phyloP scores from a whole-genome alignment of 2,797 vertebrate genomes.

The Anabas testudineus region DNA sequence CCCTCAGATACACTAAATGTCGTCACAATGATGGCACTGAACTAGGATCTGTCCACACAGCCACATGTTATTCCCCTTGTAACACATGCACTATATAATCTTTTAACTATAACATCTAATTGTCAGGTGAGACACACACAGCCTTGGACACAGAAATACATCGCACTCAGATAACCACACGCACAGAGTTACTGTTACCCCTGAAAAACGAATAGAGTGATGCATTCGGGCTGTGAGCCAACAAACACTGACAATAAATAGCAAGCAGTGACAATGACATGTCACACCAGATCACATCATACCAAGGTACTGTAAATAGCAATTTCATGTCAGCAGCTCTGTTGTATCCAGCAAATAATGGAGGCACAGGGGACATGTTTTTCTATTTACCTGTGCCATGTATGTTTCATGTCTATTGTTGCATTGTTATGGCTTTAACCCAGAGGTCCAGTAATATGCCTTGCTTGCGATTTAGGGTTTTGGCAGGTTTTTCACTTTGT shows the following conservation, averaged over 20 bases:
- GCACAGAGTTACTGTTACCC: slow-evolving; percentile 6
- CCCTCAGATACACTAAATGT: no score
- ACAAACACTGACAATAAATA: slow-evolving; percentile 50
- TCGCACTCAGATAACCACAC: neutral
- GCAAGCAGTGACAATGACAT: slow-evolving; percentile 49
- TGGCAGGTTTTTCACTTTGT: neutral
- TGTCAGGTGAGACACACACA: no score
- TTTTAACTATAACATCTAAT: no score
- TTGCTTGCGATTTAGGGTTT: no score
- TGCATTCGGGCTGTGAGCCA: slow-evolving; percentile 40
- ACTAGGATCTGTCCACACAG: no score
- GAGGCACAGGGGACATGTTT: neutral
- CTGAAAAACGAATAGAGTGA: slow-evolving; percentile 45
- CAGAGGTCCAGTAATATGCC: neutral
- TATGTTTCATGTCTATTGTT: slow-evolving; percentile 5
- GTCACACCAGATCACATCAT: slow-evolving; percentile 60
- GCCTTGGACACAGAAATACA: slow-evolving; percentile 4
- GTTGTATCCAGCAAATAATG: slow-evolving; percentile 20
- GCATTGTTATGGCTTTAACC: neutral
- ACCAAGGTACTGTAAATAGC: slow-evolving; percentile 49
- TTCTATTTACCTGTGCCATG: neutral
- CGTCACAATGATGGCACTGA: no score
- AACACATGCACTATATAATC: neutral
- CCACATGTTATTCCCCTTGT: no score
- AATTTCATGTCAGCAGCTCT: slow-evolving; percentile 39